Conservation (phyloP, 2,888 invertebrate genomes). For the Folsomia manolachei region DNA sequence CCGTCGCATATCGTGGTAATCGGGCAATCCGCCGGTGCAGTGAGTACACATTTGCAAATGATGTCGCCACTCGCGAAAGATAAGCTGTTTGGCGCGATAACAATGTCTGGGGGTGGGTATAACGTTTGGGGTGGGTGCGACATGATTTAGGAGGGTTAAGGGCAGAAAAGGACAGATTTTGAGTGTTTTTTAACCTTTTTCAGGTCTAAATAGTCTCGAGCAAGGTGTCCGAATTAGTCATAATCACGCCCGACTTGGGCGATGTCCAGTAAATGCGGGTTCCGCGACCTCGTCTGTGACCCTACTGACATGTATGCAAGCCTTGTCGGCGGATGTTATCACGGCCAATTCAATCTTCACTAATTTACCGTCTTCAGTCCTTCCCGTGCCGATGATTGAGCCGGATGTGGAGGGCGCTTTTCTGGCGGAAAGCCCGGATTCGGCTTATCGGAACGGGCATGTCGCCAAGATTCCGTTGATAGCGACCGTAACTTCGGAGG, state of each 20-base stretch:
- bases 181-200: too few species aligned
- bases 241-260: constrained; percentile 25
- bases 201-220: constrained; percentile 14
- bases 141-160: too few species aligned
- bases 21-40: constrained; percentile 27
- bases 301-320: constrained; percentile 30
- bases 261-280: constrained; percentile 26
- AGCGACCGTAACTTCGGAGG: constrained; percentile 30
- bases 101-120: constrained; percentile 30
- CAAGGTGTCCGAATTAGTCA: constrained; percentile 23
- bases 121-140: constrained; percentile 40
- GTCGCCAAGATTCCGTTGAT: constrained; percentile 36
- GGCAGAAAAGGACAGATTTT: too few species aligned
- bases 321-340: constrained; percentile 28
- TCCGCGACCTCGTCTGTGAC: constrained; percentile 12
- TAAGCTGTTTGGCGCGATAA: constrained; percentile 26
- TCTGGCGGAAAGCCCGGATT: constrained; percentile 31
- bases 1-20: constrained; percentile 21
- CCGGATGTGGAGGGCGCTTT: constrained; percentile 31
- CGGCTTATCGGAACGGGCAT: constrained; percentile 29
- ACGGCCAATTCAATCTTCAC: constrained; percentile 37
- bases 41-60: constrained; percentile 40
- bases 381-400: constrained; percentile 38
- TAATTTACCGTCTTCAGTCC: background rate
- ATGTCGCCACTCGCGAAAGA: constrained; percentile 20